These are phyloP conservation scores for Drosophila histrio DNA, from an alignment of 2,888 invertebrate species.

Conservation along the genomic window DNA sequence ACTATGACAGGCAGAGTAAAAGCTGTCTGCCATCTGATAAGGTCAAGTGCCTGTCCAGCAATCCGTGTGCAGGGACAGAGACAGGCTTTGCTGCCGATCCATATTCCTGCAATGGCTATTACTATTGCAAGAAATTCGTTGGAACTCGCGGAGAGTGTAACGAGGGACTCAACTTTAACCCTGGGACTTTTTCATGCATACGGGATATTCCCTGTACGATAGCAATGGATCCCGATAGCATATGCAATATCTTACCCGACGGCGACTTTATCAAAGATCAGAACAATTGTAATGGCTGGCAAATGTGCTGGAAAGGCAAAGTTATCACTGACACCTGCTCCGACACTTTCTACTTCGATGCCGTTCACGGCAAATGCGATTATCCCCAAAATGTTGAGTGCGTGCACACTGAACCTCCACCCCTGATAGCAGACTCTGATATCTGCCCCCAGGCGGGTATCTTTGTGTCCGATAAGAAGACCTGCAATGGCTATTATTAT, in stretches of 20 bases:
- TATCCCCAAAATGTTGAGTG: slow-evolving; percentile 67
- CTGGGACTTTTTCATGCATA: slow-evolving; percentile 67
- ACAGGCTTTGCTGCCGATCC: slow-evolving; percentile 78
- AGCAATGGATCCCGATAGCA: slow-evolving; percentile 66
- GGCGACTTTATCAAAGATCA: slow-evolving; percentile 70
- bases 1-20: slow-evolving; percentile 65
- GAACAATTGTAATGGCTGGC: slow-evolving; percentile 66
- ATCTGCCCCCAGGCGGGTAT: slow-evolving; percentile 57
- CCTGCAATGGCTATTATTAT: slow-evolving; percentile 79
- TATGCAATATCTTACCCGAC: slow-evolving; percentile 79
- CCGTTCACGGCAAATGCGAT: slow-evolving; percentile 60
- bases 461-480: slow-evolving; percentile 71
- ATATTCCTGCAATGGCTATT: slow-evolving; percentile 77
- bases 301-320: slow-evolving; percentile 65
- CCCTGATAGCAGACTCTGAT: slow-evolving; percentile 35
- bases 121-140: slow-evolving; percentile 71
- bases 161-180: slow-evolving; percentile 67
- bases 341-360: slow-evolving; percentile 68
- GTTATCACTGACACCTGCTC: slow-evolving; percentile 71
- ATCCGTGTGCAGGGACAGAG: slow-evolving; percentile 65
- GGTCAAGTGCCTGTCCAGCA: slow-evolving; percentile 69
- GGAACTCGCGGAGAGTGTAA: slow-evolving; percentile 66
- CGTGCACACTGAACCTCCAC: slow-evolving; percentile 17
- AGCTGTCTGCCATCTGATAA: slow-evolving; percentile 58
- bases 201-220: slow-evolving; percentile 57